Conservation (phyloP, 2,113 vertebrate genomes). For the Ophthalmolycus amberensis region DNA sequence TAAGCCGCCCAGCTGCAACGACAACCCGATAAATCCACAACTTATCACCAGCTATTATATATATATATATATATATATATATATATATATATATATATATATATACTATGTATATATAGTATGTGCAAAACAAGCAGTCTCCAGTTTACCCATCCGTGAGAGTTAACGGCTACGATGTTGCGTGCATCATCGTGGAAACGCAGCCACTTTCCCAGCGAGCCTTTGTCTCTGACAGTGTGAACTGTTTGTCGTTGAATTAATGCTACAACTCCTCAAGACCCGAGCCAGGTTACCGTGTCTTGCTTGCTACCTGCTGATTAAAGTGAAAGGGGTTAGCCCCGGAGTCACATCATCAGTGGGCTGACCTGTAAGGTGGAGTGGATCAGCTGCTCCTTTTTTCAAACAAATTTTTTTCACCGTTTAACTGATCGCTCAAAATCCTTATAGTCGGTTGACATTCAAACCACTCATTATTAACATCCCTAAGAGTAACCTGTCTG, state of each 20-base stretch:
- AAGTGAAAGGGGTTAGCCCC: background rate
- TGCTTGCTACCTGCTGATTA: background rate
- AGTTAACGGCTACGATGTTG: background rate
- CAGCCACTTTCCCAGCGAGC: background rate
- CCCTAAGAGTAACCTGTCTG: slow-evolving; percentile 35
- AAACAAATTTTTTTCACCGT: background rate
- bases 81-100: too few relatives aligned
- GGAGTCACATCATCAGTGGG: background rate
- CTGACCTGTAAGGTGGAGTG: too few relatives aligned
- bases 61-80: too few relatives aligned
- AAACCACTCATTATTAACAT: background rate
- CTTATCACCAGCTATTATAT: too few relatives aligned
- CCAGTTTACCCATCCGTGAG: too few relatives aligned
- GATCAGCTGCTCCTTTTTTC: background rate
- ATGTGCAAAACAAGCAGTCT: too few relatives aligned
- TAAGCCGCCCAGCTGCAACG: background rate
- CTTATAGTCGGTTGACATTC: background rate
- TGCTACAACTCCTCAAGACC: background rate
- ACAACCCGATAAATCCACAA: background rate
- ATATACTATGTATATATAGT: too few relatives aligned
- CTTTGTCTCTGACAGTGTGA: background rate
- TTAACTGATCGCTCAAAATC: background rate
- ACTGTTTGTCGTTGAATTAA: background rate
- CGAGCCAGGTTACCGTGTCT: background rate
- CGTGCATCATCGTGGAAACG: background rate